Percentiles rank a stretch among this genome's conserved stretches.
These are phyloP conservation scores for Pyrrhura leucotis DNA, from an alignment of 2,797 vertebrate genomes.

Conservation along the genomic window DNA sequence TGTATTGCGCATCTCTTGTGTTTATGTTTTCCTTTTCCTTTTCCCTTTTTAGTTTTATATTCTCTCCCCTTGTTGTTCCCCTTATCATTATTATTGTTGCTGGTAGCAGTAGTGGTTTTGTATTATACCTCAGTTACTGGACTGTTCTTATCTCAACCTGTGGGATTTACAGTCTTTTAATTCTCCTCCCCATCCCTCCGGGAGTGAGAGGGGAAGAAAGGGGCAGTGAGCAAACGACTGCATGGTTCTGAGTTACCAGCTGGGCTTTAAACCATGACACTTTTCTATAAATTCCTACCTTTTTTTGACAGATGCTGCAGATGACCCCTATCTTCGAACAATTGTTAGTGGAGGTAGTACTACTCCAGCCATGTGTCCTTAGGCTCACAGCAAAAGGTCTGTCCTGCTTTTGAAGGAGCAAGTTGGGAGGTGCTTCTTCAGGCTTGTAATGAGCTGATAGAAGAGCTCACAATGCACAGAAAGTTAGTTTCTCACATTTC, in stretches of 20 bases:
- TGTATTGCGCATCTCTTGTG: neutral
- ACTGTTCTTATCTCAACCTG: neutral
- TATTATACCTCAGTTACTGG: neutral
- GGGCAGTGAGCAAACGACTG: neutral
- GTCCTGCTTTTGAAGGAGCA: neutral
- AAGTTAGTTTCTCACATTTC: neutral
- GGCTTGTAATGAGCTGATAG: neutral
- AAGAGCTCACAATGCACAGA: neutral
- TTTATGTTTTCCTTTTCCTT: neutral
- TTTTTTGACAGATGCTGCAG: neutral
- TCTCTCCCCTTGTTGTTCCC: neutral
- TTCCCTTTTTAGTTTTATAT: neutral
- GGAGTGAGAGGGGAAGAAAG: neutral
- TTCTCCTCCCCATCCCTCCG: neutral
- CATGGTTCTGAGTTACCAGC: neutral
- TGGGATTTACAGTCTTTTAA: neutral
- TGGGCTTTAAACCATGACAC: neutral
- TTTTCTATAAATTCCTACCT: neutral
- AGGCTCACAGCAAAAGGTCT: neutral
- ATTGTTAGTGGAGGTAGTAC: neutral
- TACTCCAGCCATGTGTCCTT: rapidly evolving
- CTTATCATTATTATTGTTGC: neutral
- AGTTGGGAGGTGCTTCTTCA: neutral
- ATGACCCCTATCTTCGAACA: neutral
- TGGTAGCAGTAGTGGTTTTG: neutral